Percentiles rank a stretch among this genome's conserved stretches.
phyloP scores from a whole-genome alignment of 2,888 invertebrate genomes.

The Parelbella ahira region DNA sequence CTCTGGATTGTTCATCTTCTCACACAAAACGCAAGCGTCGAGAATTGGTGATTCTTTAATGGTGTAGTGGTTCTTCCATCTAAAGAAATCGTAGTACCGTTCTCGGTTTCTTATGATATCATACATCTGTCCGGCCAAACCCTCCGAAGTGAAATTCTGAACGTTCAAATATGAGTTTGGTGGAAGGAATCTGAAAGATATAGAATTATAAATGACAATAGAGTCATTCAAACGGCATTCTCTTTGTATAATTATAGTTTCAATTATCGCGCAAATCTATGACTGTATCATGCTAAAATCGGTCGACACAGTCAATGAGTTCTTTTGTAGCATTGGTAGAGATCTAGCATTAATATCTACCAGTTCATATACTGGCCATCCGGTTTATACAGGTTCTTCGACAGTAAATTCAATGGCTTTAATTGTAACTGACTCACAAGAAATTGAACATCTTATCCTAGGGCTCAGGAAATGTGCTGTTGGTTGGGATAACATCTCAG shows the following conservation, averaged over 20 bases:
- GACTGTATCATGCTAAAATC: no score
- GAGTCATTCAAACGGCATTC: no score
- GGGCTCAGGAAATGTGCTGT: constrained; percentile 10
- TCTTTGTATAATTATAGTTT: no score
- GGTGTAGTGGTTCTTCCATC: constrained; percentile 53
- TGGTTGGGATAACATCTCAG: constrained; percentile 11
- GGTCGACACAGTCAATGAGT: constrained; percentile 5
- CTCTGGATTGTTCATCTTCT: constrained; percentile 42
- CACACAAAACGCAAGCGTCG: constrained; percentile 50
- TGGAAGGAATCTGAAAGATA: constrained; percentile 46
- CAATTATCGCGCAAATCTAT: no score
- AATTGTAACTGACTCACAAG: constrained; percentile 9
- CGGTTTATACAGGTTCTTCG: not conserved
- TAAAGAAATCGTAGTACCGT: constrained; percentile 50
- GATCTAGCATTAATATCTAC: constrained; percentile 7
- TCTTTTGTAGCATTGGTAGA: constrained; percentile 5
- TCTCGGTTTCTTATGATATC: constrained; percentile 40
- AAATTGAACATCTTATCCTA: constrained; percentile 12
- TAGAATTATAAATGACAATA: no score
- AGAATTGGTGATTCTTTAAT: constrained; percentile 39
- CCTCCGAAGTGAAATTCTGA: constrained; percentile 33
- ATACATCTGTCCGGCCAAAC: constrained; percentile 45
- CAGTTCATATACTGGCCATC: not conserved
- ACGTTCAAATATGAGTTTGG: constrained; percentile 52
- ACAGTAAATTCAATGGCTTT: constrained; percentile 9